Conservation (phyloP, 2,797 vertebrate species). For the Chrosomus eos region DNA sequence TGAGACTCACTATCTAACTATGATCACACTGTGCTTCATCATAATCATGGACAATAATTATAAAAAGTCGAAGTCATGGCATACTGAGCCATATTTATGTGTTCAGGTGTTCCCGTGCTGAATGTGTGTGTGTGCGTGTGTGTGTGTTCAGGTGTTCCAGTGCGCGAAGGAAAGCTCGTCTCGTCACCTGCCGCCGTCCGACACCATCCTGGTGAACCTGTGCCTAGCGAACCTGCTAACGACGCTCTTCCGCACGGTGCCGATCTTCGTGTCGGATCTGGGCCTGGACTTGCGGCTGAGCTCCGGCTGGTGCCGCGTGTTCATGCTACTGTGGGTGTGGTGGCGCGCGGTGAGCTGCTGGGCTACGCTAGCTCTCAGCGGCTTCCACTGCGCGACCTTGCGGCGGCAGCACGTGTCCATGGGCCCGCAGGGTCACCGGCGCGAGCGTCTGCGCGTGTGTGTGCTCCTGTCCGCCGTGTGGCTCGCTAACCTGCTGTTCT, state of each 20-base stretch:
- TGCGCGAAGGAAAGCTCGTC: slow-evolving; percentile 67
- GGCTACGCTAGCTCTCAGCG: slow-evolving; percentile 79
- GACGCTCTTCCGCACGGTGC: slow-evolving; percentile 80
- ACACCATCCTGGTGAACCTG: slow-evolving; percentile 80
- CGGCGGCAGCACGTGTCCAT: slow-evolving; percentile 69
- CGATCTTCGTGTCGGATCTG: slow-evolving; percentile 80
- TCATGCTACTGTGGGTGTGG: slow-evolving; percentile 86
- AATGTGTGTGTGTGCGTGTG: neutral
- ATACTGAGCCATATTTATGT: neutral
- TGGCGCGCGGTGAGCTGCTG: slow-evolving; percentile 82
- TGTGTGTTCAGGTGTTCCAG: slow-evolving; percentile 72
- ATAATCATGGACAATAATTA: too few relatives aligned
- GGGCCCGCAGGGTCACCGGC: slow-evolving; percentile 66
- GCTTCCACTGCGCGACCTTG: slow-evolving; percentile 80
- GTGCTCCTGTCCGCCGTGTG: slow-evolving; percentile 71
- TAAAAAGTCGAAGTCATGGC: neutral
- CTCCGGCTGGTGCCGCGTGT: slow-evolving; percentile 76
- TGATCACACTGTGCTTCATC: too few relatives aligned
- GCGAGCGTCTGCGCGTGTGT: slow-evolving; percentile 72
- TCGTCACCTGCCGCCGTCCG: slow-evolving; percentile 73
- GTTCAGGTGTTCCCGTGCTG: too few relatives aligned
- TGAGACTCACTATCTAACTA: slow-evolving; percentile 61
- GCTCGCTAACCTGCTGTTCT: slow-evolving; percentile 76
- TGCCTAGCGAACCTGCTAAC: slow-evolving; percentile 80
- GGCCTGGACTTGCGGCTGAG: slow-evolving; percentile 77